Evolutionary conservation across 2,113 vertebrate genomes (phyloP).

Genomic region (Zingel zingel): DNA sequence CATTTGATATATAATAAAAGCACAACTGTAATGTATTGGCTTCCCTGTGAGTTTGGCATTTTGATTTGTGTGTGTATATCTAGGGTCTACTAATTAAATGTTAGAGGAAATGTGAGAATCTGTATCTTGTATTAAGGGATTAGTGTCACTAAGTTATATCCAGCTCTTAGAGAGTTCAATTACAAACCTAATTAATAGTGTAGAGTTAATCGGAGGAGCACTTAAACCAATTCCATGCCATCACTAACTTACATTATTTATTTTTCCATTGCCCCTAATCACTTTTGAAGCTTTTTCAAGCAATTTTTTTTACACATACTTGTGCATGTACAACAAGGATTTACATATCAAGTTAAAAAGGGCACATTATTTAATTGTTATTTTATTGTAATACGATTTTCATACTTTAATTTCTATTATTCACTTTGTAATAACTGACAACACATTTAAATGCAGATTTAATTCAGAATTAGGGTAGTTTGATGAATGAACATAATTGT

Average conservation of each 20-base stretch:
- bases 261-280: constrained; percentile 33
- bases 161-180: constrained; percentile 51
- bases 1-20: neutral
- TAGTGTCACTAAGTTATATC: constrained; percentile 58
- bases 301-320: neutral
- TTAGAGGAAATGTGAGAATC: constrained; percentile 46
- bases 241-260: constrained; percentile 33
- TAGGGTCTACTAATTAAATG: constrained; percentile 14
- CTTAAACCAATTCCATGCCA: constrained; percentile 46
- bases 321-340: neutral
- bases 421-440: neutral
- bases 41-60: neutral
- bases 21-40: neutral
- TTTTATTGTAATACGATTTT: neutral
- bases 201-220: constrained; percentile 48
- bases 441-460: neutral
- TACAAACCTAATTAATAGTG: constrained; percentile 62
- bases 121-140: constrained; percentile 45
- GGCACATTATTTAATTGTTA: neutral
- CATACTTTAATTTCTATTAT: neutral
- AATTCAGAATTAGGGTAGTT: neutral
- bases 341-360: neutral
- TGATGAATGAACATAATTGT: neutral
- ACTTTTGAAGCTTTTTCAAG: neutral
- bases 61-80: neutral